Evolutionary conservation across 2,113 vertebrate species (phyloP), one percentile per base, ranked within the genome.

Genomic region (Dasypus novemcinctus): DNA sequence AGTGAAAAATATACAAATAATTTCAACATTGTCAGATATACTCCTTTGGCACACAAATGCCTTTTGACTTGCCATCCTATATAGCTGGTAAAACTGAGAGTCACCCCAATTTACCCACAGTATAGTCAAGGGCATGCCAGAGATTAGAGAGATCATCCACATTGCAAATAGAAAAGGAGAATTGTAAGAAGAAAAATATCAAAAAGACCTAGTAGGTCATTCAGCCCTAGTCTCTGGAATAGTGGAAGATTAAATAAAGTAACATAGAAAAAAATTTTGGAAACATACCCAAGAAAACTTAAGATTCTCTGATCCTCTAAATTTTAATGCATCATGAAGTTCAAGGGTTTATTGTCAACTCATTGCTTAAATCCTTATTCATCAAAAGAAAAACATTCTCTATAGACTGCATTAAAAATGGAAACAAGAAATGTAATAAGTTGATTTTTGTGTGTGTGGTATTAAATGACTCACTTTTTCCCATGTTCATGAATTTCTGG

Each of bases 121-220:
- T 74, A 63, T 63, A 93, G 88, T 38, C 69, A 87, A 96, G 89
- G 93, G 89, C 97, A 96, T 54, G 80, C 31, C 41, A 96, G 80
- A 95, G 82, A 95, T 96, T 93, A 96, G 36, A 96, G 64, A 93
- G 83, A 85, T 96, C 83, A 91, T 82, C 92, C 64, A 89, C 66
- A 96, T 83, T 46, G 83, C 75, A 96, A 96, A 95, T 33, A 97
- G 80, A 96, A 93, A 95, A 91, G 87, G 78, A 88, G 54, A 95
- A 81, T 91, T 94, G 76, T 86, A 95, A 92, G 68, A 75, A 95
- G 52, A 33, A 93, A 87, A 94, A 97, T 84, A 87, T 94, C n/a
- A 75, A 95, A 96, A 97, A 96, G 94, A 96, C 96, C 89, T 87
- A 91, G 25, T 31, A 95, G 96, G 95, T 96, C 95, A 97, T 95